A percentile compares a stretch with the other conserved stretches of the same genome.
Evolutionary conservation across 2,113 vertebrate genomes (phyloP).

Genomic region (Coracopsis vasa): DNA sequence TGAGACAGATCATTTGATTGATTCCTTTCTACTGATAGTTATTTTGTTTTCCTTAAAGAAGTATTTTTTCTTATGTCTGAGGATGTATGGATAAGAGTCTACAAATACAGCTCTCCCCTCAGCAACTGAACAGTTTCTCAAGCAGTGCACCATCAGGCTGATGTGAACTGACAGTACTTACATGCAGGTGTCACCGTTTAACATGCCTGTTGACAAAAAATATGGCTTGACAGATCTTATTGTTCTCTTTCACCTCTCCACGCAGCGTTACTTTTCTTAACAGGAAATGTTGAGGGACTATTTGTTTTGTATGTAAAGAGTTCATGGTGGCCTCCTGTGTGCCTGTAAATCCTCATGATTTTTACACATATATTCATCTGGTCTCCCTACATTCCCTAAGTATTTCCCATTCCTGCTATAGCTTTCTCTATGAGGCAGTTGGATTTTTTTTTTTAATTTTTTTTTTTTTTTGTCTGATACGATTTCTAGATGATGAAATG

Average conservation of each 20-base stretch:
- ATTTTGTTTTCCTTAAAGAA: background rate
- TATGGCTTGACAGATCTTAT: background rate
- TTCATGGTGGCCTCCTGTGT: background rate
- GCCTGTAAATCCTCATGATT: background rate
- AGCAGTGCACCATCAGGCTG: background rate
- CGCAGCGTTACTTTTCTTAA: background rate
- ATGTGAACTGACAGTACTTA: conserved; percentile 49
- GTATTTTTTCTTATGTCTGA: background rate
- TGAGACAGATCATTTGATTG: background rate
- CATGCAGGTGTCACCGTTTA: conserved; percentile 3
- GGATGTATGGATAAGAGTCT: background rate
- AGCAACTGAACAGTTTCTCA: background rate
- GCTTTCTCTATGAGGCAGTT: background rate
- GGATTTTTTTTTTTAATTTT: background rate
- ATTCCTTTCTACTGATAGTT: background rate
- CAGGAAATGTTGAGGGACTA: background rate
- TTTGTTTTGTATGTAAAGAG: background rate
- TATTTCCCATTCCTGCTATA: background rate
- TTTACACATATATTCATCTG: background rate
- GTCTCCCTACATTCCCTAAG: background rate
- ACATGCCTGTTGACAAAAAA: background rate
- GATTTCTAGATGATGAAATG: background rate
- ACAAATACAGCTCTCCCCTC: background rate
- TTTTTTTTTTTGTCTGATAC: background rate
- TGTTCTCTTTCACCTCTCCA: background rate